Base-by-base conservation (phyloP, 2,888 invertebrate species). In the Pantelozetes paolii region DNA sequence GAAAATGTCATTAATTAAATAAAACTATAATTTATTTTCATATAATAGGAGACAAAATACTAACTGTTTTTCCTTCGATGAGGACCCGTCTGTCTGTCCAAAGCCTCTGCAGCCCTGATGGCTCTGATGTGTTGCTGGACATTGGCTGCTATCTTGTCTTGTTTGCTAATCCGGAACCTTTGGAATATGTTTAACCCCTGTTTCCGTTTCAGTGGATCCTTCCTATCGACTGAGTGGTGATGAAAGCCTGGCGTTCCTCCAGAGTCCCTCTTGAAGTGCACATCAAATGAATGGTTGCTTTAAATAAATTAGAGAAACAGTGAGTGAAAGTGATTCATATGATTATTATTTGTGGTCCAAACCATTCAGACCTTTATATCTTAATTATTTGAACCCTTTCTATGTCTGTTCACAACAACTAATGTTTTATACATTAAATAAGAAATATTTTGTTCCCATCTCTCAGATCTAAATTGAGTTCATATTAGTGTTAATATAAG, bases 71-170 rank as follows among this genome's bases (percentile, higher is more conserved):
- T 73, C 11, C 72, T 26, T 11, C 75, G 18, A 20, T n/a, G 18
- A 18, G 75, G 59, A 6, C 72, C 74, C 9, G 78, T 77, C 42
- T 78, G 74, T 26, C 78, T 73, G 73, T 78, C 78, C 45, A 78
- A 32, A 13, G 78, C 78, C 74, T 78, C 78, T 1, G 78, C 78
- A 0, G 78, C 78, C 1, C 78, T 62, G 11, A 78, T 77, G 3
- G 78, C 78, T 50, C 78, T 70, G 18, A 78, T 78, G 30, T 78
- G 77, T 42, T 78, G 77, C 57, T 76, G 77, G 11, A 78, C 77
- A 71, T 77, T 78, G 50, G 78, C 78, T 26, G 77, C 78, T 15
- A 78, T 78, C 72, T 77, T 77, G 64, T 78, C 78, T 50, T 78
- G 78, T 62, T 78, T 78, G 32, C 75, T 77, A 23, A 78, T 76